These are phyloP conservation scores for Solenodon paradoxus DNA, from an alignment of 2,113 vertebrate genomes.

Conservation along the genomic window DNA sequence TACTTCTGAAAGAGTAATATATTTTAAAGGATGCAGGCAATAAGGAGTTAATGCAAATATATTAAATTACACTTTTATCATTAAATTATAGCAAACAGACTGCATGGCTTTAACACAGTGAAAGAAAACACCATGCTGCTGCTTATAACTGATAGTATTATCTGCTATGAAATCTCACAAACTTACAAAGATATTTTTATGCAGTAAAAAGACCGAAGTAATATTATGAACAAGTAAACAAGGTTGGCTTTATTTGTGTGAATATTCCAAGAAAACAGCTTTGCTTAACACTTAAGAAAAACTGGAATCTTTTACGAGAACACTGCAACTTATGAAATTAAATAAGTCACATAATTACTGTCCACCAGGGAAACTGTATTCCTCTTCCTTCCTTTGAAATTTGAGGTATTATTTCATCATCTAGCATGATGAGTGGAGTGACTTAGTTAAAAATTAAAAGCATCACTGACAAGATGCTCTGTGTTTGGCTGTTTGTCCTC, in stretches of 20 bases:
- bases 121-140: fast-evolving
- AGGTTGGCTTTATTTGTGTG: not conserved
- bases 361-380: too few species aligned
- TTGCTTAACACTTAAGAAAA: not conserved
- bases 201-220: not conserved
- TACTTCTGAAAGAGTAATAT: not conserved
- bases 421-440: not conserved
- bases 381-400: not conserved
- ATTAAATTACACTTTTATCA: not conserved
- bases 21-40: not conserved
- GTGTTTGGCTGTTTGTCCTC: not conserved
- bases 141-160: not conserved
- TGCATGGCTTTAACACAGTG: not conserved
- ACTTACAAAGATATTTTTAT: not conserved
- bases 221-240: not conserved
- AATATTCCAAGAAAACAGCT: not conserved
- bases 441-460: not conserved
- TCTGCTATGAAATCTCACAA: not conserved
- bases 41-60: not conserved
- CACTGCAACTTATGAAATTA: too few species aligned
- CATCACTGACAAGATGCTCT: not conserved
- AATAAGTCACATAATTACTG: too few species aligned
- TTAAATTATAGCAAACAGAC: too few species aligned
- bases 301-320: not conserved
- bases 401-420: not conserved